Evolutionary conservation across 1,140 invertebrate species (phyloP), one percentile per base, ranked within the genome.

Genomic region (Polypedilum vanderplanki): DNA sequence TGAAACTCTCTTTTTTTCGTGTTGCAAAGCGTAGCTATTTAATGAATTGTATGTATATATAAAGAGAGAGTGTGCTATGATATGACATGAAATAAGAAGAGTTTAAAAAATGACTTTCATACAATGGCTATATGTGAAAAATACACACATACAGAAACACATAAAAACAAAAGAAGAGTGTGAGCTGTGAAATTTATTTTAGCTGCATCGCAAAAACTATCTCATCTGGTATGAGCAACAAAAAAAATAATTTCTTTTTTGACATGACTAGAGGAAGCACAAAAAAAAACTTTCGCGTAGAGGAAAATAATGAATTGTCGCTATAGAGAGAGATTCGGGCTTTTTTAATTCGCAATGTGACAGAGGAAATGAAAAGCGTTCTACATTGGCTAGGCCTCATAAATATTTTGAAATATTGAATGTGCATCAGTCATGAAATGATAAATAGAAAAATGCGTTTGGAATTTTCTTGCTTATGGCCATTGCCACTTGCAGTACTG

Each of bases 211-310:
- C 46, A 57, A 12, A 46, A 12, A 57, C 46, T n/a, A 57, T n/a
- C 46, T 33, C 24, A 33, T 33, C 24, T 33, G 24, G 12, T 15
- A 57, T 15, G 10, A 9, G n/a, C 46, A n/a, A 12, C 12, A 57
- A n/a, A 57, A n/a, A 57, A 46, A 57, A 57, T 15, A 57, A 57
- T 57, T 57, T 57, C 15, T 46, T 46, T 57, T 57, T 57, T 57
- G 46, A 57, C 46, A 57, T 57, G 46, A 57, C 46, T 57, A 57
- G 46, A 57, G 46, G 46, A 57, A n/a, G 46, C 46, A 15, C 46
- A 57, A 15, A 4, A 57, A 57, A 57, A 57, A 57, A 57, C 12
- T n/a, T 57, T 57, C 46, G 46, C 46, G 46, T n/a, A 57, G 46
- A 57, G 46, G 10, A 57, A 57, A 57, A 57, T 57, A 57, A 57